phyloP scores from a whole-genome alignment of 2,888 invertebrate genomes.

The Tanypteryx hageni region DNA sequence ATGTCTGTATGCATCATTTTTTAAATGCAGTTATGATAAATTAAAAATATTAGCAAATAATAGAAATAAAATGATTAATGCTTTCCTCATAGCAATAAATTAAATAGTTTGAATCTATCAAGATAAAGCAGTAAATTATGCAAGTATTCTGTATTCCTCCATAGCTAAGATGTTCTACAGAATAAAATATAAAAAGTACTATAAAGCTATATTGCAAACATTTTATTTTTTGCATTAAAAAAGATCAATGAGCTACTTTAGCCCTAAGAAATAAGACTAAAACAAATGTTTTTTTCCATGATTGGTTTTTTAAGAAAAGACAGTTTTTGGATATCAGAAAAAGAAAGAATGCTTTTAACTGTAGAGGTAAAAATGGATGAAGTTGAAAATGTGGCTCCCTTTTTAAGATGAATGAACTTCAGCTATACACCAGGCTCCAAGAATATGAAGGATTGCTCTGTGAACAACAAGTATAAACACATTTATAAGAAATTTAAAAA shows the following conservation, averaged over 20 bases:
- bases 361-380: constrained; percentile 42
- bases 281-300: not conserved
- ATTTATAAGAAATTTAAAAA: constrained; percentile 40
- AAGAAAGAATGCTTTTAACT: constrained; percentile 23
- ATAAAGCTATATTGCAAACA: not conserved
- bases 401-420: constrained; percentile 38
- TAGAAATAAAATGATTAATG: no score
- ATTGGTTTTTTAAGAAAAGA: constrained; percentile 29
- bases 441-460: constrained; percentile 40
- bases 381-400: constrained; percentile 40
- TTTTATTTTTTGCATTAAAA: not conserved
- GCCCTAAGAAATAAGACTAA: not conserved
- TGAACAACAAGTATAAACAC: constrained; percentile 44
- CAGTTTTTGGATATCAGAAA: not conserved
- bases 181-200: not conserved
- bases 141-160: not conserved
- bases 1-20: no score
- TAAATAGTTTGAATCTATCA: no score
- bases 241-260: not conserved
- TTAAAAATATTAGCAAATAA: no score
- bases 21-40: no score
- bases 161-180: not conserved
- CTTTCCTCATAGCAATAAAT: no score
- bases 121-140: no score
- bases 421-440: constrained; percentile 49